Conservation (phyloP, 2,888 invertebrate genomes). For the Drosophila fungiperda region DNA sequence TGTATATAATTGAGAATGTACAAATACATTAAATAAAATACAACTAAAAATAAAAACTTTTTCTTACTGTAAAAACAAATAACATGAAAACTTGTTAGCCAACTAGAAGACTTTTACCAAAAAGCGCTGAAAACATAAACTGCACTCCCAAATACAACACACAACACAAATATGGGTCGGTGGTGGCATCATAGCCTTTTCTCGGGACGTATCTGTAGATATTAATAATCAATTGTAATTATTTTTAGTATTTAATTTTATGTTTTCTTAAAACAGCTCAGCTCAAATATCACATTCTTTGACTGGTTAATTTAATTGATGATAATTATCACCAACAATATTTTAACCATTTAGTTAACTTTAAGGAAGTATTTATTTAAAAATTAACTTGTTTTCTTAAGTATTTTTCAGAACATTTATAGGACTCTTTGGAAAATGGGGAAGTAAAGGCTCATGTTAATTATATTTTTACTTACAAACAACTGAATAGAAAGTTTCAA, state of each 20-base stretch:
- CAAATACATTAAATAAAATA: constrained; percentile 20
- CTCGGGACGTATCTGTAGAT: neutral
- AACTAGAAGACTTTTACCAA: constrained; percentile 62
- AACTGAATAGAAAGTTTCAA: constrained; percentile 40
- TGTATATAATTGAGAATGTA: constrained; percentile 8
- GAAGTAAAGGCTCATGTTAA: constrained; percentile 54
- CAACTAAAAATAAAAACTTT: constrained; percentile 2
- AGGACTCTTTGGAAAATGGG: neutral
- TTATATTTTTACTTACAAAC: constrained; percentile 51
- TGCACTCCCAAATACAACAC: constrained; percentile 14
- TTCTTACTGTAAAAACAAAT: constrained; percentile 36
- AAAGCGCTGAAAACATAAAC: constrained; percentile 49
- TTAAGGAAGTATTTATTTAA: neutral
- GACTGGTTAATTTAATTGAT: neutral
- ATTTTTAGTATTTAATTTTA: neutral
- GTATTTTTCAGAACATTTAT: neutral
- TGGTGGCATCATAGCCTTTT: neutral
- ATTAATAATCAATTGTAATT: neutral
- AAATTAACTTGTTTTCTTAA: neutral
- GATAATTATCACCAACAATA: neutral
- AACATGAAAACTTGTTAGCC: constrained; percentile 52
- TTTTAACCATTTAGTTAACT: neutral
- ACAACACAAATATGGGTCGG: constrained; percentile 6
- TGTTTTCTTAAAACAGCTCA: neutral
- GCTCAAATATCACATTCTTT: neutral